Conservation (phyloP, 2,888 invertebrate species). For the Polia nebulosa region DNA sequence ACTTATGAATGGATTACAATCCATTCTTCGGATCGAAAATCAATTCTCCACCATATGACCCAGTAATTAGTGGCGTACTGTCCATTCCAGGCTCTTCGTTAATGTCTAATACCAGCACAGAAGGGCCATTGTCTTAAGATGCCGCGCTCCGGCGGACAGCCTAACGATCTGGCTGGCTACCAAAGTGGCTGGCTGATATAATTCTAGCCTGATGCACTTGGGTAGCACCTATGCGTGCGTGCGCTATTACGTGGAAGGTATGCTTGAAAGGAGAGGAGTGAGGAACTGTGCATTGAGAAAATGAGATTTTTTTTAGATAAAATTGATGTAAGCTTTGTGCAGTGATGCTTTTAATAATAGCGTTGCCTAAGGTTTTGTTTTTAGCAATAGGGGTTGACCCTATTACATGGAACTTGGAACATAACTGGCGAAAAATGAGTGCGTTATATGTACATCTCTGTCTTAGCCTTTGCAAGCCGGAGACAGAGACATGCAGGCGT, state of each 20-base stretch:
- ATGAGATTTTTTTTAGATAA: no score
- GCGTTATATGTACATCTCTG: no score
- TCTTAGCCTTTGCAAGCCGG: no score
- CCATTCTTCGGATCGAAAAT: not conserved
- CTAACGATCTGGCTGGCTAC: constrained; percentile 49
- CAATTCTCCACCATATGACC: not conserved
- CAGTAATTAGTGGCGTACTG: constrained; percentile 33
- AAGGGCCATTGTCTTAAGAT: constrained; percentile 48
- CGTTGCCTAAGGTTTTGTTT: no score
- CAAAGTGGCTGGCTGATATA: constrained; percentile 39
- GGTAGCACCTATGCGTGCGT: not conserved
- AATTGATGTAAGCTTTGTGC: no score
- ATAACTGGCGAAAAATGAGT: no score
- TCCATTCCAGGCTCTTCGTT: constrained; percentile 15
- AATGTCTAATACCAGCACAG: constrained; percentile 25
- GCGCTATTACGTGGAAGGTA: constrained; percentile 5
- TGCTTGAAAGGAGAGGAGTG: not conserved
- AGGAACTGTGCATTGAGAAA: not conserved
- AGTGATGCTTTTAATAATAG: no score
- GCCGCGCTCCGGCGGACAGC: constrained; percentile 29
- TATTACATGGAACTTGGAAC: no score
- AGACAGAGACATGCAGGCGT: no score
- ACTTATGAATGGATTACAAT: no score
- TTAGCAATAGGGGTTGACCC: no score
- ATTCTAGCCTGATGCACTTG: constrained; percentile 30